Evolutionary conservation across 2,113 vertebrate genomes (phyloP).

Genomic region (Fukomys damarensis): DNA sequence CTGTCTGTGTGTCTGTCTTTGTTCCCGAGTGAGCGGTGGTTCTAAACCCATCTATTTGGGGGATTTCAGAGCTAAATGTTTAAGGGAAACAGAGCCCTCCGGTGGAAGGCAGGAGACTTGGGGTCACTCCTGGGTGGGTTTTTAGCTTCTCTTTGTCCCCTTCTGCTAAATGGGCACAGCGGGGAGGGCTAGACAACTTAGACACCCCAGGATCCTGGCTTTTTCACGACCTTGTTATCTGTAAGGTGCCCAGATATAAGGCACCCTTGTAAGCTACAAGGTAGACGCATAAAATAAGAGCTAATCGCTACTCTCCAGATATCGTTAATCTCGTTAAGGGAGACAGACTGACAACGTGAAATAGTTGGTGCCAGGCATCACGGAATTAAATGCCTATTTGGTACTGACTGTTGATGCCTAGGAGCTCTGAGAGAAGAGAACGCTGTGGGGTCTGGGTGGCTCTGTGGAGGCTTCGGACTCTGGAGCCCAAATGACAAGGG

Average conservation of each 20-base stretch:
- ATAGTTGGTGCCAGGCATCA: neutral
- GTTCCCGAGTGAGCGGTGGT: neutral
- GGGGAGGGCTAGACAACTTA: neutral
- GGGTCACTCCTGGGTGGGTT: neutral
- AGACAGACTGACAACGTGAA: constrained; percentile 57
- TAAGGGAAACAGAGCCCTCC: neutral
- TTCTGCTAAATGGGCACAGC: constrained; percentile 14
- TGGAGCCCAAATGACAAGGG: neutral
- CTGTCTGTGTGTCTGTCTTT: constrained; percentile 34
- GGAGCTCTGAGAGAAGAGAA: neutral
- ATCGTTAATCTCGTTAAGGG: constrained; percentile 64
- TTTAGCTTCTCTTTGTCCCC: constrained; percentile 4
- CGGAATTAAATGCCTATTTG: constrained; percentile 60
- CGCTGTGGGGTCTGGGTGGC: neutral
- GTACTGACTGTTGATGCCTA: constrained; percentile 17
- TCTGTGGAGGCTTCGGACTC: neutral
- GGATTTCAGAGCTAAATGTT: neutral
- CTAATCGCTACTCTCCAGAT: constrained; percentile 9
- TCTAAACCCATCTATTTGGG: neutral
- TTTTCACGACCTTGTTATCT: neutral
- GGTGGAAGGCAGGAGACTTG: neutral
- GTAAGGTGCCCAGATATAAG: neutral
- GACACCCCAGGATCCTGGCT: neutral
- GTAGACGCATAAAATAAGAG: constrained; percentile 46
- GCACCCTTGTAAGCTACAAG: neutral